Evolutionary conservation across 1,140 invertebrate species (phyloP), one percentile per base, ranked within the genome.

Genomic region (Drosophila asahinai): DNA sequence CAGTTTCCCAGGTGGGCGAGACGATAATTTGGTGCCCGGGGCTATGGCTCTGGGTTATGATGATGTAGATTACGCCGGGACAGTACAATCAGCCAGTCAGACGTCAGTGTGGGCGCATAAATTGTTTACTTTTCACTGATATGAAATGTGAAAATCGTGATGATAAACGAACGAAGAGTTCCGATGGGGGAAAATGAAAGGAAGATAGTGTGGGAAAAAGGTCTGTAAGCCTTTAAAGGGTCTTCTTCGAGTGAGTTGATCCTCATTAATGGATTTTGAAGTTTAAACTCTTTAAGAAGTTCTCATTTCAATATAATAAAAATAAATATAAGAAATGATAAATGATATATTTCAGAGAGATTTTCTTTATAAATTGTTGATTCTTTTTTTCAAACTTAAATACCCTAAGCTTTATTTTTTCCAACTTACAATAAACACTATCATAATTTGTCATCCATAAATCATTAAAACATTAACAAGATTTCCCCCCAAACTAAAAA

Each of bases 81-180:
- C 77, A 67, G 76, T 73, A 80, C 42, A 73, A 73, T 73, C 70
- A 72, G 68, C 72, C 80, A 83, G 80, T 72, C 73, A 75, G 83
- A 89, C 72, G 65, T 86, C 68, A 80, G 84, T 89, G 84, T 87
- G 86, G 84, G 84, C 86, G 84, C 84, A 87, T 87, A 81, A 84
- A 79, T 89, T 89, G 77, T 70, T 70, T 61, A 70, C 82, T 80
- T 65, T 78, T 64, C 49, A 67, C 80, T 80, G 84, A 87, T 89
- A 84, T 78, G 81, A 89, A 87, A 81, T 79, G 70, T 79, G 70
- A 72, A 77, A 87, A 81, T 71, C 70, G 81, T 89, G 84, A 87
- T 87, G 81, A 80, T 75, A 55, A 62, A 54, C 45, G 48, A 66
- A 48, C 58, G 54, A 43, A 8, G 27, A n/a, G 4, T 38, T 54